A percentile compares a stretch with the other conserved stretches of the same genome.
Evolutionary conservation across 2,113 vertebrate species (phyloP).

Genomic region (Argyrosomus japonicus): DNA sequence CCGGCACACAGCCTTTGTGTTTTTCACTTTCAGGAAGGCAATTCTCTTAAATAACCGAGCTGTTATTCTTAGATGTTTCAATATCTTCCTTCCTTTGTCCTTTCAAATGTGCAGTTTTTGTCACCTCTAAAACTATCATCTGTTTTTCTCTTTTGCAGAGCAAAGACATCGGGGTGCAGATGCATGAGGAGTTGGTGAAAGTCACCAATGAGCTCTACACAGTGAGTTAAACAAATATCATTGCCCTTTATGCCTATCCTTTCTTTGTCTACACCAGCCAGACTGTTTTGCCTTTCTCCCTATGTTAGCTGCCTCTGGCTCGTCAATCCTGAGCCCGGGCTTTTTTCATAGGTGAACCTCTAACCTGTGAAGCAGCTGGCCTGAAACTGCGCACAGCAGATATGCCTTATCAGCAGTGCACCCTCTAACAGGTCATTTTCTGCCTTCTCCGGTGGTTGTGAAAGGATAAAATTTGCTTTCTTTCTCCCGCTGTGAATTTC

Average conservation of each 20-base stretch:
- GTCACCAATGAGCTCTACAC: constrained; percentile 98
- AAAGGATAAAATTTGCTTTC: constrained; percentile 66
- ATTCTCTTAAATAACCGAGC: constrained; percentile 10
- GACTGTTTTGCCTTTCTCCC: constrained; percentile 8
- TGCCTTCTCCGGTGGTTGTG: constrained; percentile 56
- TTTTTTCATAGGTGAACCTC: constrained; percentile 20
- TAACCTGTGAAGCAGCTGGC: constrained; percentile 62
- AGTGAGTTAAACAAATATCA: constrained; percentile 83
- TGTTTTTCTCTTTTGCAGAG: constrained; percentile 86
- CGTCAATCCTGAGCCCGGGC: not conserved
- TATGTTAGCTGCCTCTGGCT: constrained; percentile 8
- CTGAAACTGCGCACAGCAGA: constrained; percentile 57
- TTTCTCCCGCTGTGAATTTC: constrained; percentile 46
- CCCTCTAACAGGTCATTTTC: constrained; percentile 54
- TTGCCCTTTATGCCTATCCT: not conserved
- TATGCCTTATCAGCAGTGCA: constrained; percentile 69
- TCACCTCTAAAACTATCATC: not conserved
- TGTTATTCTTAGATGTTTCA: constrained; percentile 17
- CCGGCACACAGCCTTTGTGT: constrained; percentile 21
- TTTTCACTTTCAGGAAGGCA: constrained; percentile 13
- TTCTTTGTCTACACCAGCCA: not conserved
- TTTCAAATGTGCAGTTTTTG: constrained; percentile 15
- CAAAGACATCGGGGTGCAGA: constrained; percentile 96
- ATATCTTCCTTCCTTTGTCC: constrained; percentile 18
- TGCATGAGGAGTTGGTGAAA: constrained; percentile 95